These are phyloP conservation scores for Tricholaema leucomelas DNA, from an alignment of 2,113 vertebrate genomes.

Conservation along the genomic window DNA sequence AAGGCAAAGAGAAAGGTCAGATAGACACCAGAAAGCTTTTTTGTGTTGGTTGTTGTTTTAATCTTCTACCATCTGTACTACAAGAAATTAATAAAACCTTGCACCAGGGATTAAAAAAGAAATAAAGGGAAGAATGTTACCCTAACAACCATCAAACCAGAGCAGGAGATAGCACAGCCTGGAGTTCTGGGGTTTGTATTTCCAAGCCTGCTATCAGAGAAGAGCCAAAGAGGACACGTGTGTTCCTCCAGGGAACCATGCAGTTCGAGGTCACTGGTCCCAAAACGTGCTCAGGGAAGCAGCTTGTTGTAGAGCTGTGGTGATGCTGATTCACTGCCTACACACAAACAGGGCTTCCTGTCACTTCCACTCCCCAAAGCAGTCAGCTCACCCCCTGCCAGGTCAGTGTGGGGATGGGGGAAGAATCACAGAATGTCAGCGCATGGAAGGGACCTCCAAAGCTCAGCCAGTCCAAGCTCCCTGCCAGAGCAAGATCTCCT, in stretches of 20 bases:
- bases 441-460: too few relatives aligned
- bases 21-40: background rate
- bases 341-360: background rate
- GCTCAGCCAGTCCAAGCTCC: too few relatives aligned
- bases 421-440: too few relatives aligned
- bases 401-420: background rate
- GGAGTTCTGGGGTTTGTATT: background rate
- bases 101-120: background rate
- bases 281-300: background rate
- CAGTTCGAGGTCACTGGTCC: background rate
- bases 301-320: background rate
- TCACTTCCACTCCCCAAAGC: background rate
- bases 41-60: background rate
- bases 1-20: background rate
- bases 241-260: background rate
- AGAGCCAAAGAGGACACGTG: background rate
- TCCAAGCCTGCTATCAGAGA: background rate
- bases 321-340: background rate
- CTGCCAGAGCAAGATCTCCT: too few relatives aligned
- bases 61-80: background rate
- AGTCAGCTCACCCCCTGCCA: background rate
- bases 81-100: background rate
- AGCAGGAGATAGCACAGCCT: background rate
- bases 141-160: constrained; percentile 18
- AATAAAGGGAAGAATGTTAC: background rate